Conservation (phyloP, 2,113 vertebrate genomes). For the Talpa occidentalis region DNA sequence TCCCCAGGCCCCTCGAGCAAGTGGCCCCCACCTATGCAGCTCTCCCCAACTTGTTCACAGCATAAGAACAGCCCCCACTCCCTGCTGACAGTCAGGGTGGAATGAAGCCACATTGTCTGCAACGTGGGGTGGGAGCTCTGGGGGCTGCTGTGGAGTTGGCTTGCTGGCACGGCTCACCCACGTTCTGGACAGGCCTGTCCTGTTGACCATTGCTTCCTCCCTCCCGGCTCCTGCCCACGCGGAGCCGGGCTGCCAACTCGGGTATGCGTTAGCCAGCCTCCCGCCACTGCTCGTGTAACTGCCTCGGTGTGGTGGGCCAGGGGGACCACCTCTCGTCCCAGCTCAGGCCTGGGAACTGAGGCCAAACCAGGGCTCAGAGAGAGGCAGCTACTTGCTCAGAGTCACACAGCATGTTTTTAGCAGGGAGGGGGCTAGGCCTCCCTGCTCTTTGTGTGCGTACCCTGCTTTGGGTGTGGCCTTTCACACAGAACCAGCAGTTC, state of each 20-base stretch:
- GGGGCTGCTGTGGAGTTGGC: background rate
- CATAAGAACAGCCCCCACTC: background rate
- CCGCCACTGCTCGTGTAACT: background rate
- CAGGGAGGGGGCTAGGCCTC: background rate
- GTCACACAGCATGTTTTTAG: background rate
- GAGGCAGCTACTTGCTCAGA: background rate
- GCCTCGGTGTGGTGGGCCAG: background rate
- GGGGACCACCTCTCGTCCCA: background rate
- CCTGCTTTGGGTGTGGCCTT: background rate
- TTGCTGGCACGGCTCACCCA: background rate
- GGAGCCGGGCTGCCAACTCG: background rate
- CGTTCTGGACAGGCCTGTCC: conserved; percentile 16
- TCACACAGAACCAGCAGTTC: background rate
- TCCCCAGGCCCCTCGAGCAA: background rate
- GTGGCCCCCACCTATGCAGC: background rate
- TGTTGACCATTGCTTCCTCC: background rate
- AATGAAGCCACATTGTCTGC: background rate
- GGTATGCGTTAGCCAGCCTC: background rate
- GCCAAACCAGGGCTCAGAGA: background rate
- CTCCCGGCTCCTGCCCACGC: background rate
- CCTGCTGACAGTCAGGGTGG: too few relatives aligned
- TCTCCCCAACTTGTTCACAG: background rate
- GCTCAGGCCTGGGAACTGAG: background rate
- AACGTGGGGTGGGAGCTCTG: too few relatives aligned
- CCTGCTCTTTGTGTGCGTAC: background rate